phyloP scores from a whole-genome alignment of 2,113 vertebrate genomes.

The Chaetodon trifascialis region DNA sequence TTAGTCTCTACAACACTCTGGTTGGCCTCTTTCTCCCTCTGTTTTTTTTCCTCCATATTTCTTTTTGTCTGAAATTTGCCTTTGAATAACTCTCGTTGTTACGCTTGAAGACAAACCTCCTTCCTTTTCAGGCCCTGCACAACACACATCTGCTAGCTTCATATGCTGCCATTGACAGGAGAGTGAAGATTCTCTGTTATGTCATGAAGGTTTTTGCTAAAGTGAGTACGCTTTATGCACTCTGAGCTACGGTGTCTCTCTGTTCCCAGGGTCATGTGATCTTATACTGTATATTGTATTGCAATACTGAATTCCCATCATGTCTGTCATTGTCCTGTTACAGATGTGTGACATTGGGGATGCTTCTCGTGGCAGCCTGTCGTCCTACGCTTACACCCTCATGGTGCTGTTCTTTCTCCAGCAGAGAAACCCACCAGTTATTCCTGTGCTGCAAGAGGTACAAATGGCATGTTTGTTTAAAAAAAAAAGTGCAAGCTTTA shows the following conservation, averaged over 20 bases:
- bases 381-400: slow-evolving; percentile 96
- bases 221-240: slow-evolving; percentile 69
- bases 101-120: neutral
- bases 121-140: slow-evolving; percentile 88
- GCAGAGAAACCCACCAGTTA: slow-evolving; percentile 92
- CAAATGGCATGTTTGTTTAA: neutral
- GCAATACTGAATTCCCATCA: no score
- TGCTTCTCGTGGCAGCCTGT: slow-evolving; percentile 94
- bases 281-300: neutral
- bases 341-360: slow-evolving; percentile 97
- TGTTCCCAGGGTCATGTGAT: neutral
- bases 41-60: neutral
- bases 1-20: slow-evolving; percentile 97
- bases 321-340: slow-evolving; percentile 27
- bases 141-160: slow-evolving; percentile 92
- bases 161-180: slow-evolving; percentile 91
- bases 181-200: slow-evolving; percentile 94
- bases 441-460: slow-evolving; percentile 97
- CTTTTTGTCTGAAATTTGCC: neutral
- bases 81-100: neutral
- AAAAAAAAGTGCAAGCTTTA: no score
- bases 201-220: slow-evolving; percentile 98
- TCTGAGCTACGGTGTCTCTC: neutral
- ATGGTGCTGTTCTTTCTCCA: slow-evolving; percentile 97
- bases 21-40: slow-evolving; percentile 66